Evolutionary conservation across 2,113 vertebrate genomes (phyloP).

Genomic region (Cheilinus undulatus): DNA sequence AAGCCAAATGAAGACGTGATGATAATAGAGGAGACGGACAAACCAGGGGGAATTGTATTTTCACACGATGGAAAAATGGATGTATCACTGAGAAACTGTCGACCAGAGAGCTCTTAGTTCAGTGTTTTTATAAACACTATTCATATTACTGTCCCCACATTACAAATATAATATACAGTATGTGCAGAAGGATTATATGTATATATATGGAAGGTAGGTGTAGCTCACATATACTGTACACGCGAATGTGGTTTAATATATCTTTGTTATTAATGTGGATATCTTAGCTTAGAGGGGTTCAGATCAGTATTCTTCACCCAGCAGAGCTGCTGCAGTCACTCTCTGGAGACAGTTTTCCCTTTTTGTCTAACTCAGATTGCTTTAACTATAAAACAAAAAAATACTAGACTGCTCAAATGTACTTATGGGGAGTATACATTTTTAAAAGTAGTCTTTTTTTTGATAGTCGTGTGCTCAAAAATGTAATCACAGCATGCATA

Average conservation of each 20-base stretch:
- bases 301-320: conserved; percentile 55
- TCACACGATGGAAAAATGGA: neutral
- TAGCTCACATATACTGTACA: conserved; percentile 71
- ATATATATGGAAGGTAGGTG: conserved; percentile 74
- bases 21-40: neutral
- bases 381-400: neutral
- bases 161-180: conserved; percentile 40
- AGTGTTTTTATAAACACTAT: conserved; percentile 54
- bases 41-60: neutral
- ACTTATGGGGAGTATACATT: too few species aligned
- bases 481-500: too few species aligned
- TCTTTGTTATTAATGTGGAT: conserved; percentile 63
- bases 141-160: conserved; percentile 53
- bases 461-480: too few species aligned
- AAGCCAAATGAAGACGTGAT: conserved; percentile 21
- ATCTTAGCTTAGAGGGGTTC: conserved; percentile 61
- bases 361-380: conserved; percentile 12
- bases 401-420: too few species aligned
- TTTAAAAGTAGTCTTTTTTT: too few species aligned
- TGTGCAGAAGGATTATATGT: conserved; percentile 74
- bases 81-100: neutral
- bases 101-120: conserved; percentile 4
- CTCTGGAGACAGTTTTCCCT: conserved; percentile 47
- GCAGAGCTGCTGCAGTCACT: conserved; percentile 13
- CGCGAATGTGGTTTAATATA: conserved; percentile 75